Evolutionary conservation across 2,113 vertebrate genomes (phyloP), one percentile per base, ranked within the genome.

Genomic region (Syngnathus floridae): DNA sequence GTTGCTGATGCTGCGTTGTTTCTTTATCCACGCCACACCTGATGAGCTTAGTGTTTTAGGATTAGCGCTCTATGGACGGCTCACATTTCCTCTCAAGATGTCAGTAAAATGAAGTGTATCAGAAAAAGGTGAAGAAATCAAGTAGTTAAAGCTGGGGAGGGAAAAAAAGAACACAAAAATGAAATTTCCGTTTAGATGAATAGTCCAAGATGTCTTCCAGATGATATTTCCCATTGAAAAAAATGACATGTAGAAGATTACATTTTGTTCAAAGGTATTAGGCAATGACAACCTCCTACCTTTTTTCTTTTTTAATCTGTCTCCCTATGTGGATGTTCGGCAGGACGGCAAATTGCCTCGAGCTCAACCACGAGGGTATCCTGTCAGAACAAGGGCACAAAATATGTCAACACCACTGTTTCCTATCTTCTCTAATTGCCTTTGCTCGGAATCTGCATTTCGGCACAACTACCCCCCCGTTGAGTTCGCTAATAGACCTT

Each of bases 241-340:
- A 73, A 21, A 59, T 21, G n/a, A 55, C 52, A 54, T 3, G 48
- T 1, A 7, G n/a, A 43, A 22, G 31, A 36, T 8, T 3, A 14
- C 36, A 16, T 4, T 64, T 38, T 43, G 14, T 62, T 37, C 31
- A 5, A 54, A 37, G 14, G 2, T 22, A 16, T 43, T 43, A 37
- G 17, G 21, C 10, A 21, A 31, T 59, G 43, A 56, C 21, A 68
- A 48, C 14, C 5, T n/a, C 64, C 17, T 88, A 94, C 94, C 95
- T 92, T 86, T 85, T 66, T 94, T 94, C 93, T 94, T 92, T 86
- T 84, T 66, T 94, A 89, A 66, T 95, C 93, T 94, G 48, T 67
- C 94, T 86, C 61, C 93, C 92, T 82, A 95, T 86, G 85, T 95
- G 94, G 72, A 79, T 67, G 64, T 94, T 95, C 88, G 95, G 94